Percentiles rank a stretch among this genome's conserved stretches.
phyloP scores from a whole-genome alignment of 2,113 vertebrate species.

The Nibea coibor region DNA sequence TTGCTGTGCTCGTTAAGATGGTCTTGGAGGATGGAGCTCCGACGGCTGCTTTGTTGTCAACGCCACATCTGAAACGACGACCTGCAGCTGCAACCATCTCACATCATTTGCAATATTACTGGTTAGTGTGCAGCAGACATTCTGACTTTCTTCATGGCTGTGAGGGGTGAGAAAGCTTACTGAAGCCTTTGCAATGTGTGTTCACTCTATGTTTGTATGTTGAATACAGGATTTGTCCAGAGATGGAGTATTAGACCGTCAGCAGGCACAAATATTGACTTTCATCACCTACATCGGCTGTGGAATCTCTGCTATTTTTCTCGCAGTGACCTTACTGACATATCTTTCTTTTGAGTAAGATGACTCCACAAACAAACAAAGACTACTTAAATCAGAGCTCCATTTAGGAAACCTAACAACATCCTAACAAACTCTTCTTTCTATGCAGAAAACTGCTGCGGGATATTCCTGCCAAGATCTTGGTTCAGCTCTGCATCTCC shows the following conservation, averaged over 20 bases:
- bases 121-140: slow-evolving; percentile 74
- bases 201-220: slow-evolving; percentile 14
- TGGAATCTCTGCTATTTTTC: slow-evolving; percentile 93
- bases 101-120: slow-evolving; percentile 94
- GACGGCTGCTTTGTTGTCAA: slow-evolving; percentile 87
- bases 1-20: slow-evolving; percentile 77
- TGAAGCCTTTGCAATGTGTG: background rate
- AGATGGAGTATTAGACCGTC: slow-evolving; percentile 60
- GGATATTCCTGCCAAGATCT: slow-evolving; percentile 96
- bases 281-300: slow-evolving; percentile 96
- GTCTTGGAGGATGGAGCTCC: slow-evolving; percentile 88
- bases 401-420: background rate
- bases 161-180: background rate
- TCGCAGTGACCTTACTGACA: slow-evolving; percentile 92
- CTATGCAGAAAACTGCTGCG: slow-evolving; percentile 90
- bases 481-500: slow-evolving; percentile 92
- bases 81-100: slow-evolving; percentile 93
- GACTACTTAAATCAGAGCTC: background rate
- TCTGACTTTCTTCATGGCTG: background rate
- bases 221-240: slow-evolving; percentile 88
- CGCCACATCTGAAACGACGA: slow-evolving; percentile 82
- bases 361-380: background rate
- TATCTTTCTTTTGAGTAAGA: slow-evolving; percentile 94
- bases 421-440: slow-evolving; percentile 7
- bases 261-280: slow-evolving; percentile 87